Base-by-base conservation (phyloP, 2,888 invertebrate genomes). In the Argyra leucocephala region DNA sequence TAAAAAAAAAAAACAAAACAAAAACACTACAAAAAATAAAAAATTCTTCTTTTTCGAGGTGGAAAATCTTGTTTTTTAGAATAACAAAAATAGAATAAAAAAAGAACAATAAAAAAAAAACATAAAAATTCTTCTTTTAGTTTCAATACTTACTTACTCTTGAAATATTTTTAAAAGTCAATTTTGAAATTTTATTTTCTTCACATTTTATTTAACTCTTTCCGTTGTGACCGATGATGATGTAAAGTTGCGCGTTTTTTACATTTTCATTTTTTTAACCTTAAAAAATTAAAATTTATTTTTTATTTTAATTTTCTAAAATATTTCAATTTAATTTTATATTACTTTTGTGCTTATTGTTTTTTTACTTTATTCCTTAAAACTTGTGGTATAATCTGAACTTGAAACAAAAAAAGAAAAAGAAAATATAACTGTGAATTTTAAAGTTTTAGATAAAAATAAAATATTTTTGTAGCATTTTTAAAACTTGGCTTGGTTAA, bases 231-330 rank as follows among this genome's bases (percentile, higher is more conserved):
- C 15, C 4, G 15, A 48, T 18, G 48, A 48, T 48, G 48, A 48
- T 48, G 48, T 48, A 48, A 48, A 48, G 48, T 48, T 48, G 48
- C 48, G 48, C 48, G 48, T 48, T 48, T 37, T 48, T 48, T 26
- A 26, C 26, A 9, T 26, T 26, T 31, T 31, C 12, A 7, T 31
- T 31, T 31, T 26, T 31, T 31, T 6, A 7, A 31, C 12, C 7
- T 31, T 31, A 6, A 10, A 31, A 31, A 31, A 31, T 31, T 12
- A 10, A 31, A 31, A 2, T 31, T 48, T 48, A 15, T 48, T 48
- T 48, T 48, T 48, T 37, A 26, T 26, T 31, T 5, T 18, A 48
- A 48, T 48, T 18, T 48, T 48, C 15, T 15, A 15, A 37, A 48
- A 48, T 48, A 48, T 48, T 48, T 10, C 6, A 37, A 37, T 37